These are phyloP conservation scores for Channallabes apus DNA, from an alignment of 2,797 vertebrate genomes.

Conservation along the genomic window DNA sequence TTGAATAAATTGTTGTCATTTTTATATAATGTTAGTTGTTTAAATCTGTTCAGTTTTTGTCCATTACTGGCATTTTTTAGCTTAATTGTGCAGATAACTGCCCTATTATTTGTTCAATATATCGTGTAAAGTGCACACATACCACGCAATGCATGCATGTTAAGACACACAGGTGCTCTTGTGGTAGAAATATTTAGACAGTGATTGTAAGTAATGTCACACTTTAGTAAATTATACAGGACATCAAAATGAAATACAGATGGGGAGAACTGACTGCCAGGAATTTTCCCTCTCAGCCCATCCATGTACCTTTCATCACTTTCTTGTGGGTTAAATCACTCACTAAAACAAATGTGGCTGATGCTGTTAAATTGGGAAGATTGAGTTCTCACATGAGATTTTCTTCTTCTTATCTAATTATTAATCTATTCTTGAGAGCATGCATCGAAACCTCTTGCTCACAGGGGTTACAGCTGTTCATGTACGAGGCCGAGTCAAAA, in stretches of 20 bases:
- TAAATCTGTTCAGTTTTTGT: not conserved
- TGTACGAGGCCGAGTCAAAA: no score
- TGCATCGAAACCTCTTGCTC: not conserved
- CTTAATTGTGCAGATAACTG: not conserved
- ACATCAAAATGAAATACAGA: constrained; percentile 26
- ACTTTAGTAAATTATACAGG: constrained; percentile 9
- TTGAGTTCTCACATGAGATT: not conserved
- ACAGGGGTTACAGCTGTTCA: not conserved
- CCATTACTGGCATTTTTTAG: not conserved
- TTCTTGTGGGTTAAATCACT: not conserved
- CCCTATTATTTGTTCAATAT: not conserved
- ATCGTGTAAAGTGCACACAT: not conserved
- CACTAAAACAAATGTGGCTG: no score
- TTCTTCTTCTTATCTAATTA: no score
- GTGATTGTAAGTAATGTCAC: not conserved
- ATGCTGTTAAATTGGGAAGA: not conserved
- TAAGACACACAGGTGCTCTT: constrained; percentile 30
- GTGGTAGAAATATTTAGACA: constrained; percentile 14
- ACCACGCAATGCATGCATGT: not conserved
- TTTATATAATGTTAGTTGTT: not conserved
- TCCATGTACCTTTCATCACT: not conserved
- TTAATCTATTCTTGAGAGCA: not conserved
- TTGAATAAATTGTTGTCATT: not conserved
- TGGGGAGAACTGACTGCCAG: not conserved
- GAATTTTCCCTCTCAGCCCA: not conserved